These are phyloP conservation scores for Calliopsis andreniformis DNA, from an alignment of 1,140 invertebrate species.

Conservation along the genomic window DNA sequence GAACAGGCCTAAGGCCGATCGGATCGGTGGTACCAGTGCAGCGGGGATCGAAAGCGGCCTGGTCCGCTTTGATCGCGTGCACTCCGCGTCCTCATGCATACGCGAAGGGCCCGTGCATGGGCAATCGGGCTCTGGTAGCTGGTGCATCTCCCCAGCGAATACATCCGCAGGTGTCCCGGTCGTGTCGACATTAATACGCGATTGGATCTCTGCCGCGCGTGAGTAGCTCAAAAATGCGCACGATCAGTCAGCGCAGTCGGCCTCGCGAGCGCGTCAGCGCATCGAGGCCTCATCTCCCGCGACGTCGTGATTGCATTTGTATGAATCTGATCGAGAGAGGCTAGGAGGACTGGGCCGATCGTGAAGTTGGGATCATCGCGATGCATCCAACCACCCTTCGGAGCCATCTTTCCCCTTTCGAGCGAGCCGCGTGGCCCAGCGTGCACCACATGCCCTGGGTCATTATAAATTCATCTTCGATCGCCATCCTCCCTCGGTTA, in stretches of 20 bases:
- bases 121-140: slow-evolving; percentile 14
- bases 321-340: slow-evolving; percentile 70
- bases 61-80: slow-evolving; percentile 4
- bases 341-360: slow-evolving; percentile 62
- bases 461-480: slow-evolving; percentile 61
- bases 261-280: neutral
- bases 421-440: neutral
- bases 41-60: slow-evolving; percentile 9
- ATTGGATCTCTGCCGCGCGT: slow-evolving; percentile 56
- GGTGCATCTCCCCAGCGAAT: slow-evolving; percentile 10
- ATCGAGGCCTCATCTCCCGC: slow-evolving; percentile 43
- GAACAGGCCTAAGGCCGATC: neutral
- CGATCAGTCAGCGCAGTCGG: slow-evolving; percentile 38
- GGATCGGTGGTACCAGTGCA: neutral
- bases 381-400: slow-evolving; percentile 32
- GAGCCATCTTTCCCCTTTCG: slow-evolving; percentile 9
- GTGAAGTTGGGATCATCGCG: slow-evolving; percentile 60
- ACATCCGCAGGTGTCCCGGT: slow-evolving; percentile 42
- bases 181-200: slow-evolving; percentile 69
- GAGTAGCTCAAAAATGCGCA: slow-evolving; percentile 46
- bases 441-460: neutral
- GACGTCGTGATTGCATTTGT: slow-evolving; percentile 74
- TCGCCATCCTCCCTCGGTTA: neutral
- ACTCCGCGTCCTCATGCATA: neutral
- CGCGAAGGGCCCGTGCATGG: slow-evolving; percentile 9